phyloP scores from a whole-genome alignment of 2,888 invertebrate genomes.

The Aplocera efformata region DNA sequence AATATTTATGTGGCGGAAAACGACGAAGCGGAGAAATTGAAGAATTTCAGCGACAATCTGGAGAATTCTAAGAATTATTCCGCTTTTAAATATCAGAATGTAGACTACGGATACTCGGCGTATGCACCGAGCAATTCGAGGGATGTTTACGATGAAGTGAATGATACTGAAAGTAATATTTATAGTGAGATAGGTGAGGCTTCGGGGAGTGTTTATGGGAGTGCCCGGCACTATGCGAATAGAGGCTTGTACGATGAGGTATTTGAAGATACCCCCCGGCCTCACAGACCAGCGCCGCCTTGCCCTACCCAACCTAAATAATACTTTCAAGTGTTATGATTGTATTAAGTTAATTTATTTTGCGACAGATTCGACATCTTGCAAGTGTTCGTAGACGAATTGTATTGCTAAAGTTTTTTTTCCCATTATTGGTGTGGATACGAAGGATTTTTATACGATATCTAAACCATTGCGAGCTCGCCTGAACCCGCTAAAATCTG shows the following conservation, averaged over 20 bases:
- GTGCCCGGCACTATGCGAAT: constrained; percentile 38
- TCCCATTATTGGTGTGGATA: too few species aligned
- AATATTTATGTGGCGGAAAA: constrained; percentile 68
- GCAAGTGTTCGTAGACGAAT: too few species aligned
- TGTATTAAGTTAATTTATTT: constrained; percentile 22
- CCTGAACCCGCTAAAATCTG: too few species aligned
- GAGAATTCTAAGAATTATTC: constrained; percentile 72
- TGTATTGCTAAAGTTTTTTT: too few species aligned
- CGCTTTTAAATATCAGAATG: constrained; percentile 64
- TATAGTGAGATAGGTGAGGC: constrained; percentile 65
- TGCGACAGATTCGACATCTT: too few species aligned
- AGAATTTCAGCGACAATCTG: constrained; percentile 60
- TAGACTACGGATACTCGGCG: constrained; percentile 48
- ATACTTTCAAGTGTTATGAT: constrained; percentile 21
- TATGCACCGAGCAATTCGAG: constrained; percentile 41
- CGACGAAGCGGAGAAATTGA: constrained; percentile 60
- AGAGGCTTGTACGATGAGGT: constrained; percentile 68
- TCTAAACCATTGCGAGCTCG: too few species aligned
- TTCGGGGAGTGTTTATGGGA: constrained; percentile 31
- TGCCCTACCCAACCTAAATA: constrained; percentile 66
- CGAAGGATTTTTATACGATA: too few species aligned
- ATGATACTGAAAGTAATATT: constrained; percentile 59
- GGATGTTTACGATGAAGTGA: constrained; percentile 61
- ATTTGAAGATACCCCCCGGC: constrained; percentile 66
- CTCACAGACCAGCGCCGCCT: constrained; percentile 82